Percentiles rank a stretch among this genome's conserved stretches.
These are phyloP conservation scores for Plusia festucae DNA, from an alignment of 2,888 invertebrate species.

Conservation along the genomic window DNA sequence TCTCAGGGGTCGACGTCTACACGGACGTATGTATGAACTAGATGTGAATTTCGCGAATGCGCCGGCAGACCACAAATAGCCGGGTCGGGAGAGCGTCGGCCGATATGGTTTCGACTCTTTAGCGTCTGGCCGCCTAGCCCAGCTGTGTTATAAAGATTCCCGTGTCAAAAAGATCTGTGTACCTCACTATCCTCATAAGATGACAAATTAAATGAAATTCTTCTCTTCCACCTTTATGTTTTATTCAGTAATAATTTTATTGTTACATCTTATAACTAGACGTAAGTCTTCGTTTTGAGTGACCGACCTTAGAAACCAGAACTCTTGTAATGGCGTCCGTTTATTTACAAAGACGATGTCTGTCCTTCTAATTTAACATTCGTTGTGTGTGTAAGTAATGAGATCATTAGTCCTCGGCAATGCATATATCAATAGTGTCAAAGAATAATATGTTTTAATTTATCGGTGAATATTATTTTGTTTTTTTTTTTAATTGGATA, in stretches of 20 bases:
- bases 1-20: conserved; percentile 37
- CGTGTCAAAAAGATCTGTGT: neutral
- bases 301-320: conserved; percentile 27
- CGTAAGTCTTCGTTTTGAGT: neutral
- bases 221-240: neutral
- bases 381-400: conserved; percentile 53
- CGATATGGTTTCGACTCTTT: conserved; percentile 38
- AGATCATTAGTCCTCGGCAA: conserved; percentile 51
- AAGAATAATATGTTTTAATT: neutral
- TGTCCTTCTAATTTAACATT: conserved; percentile 54
- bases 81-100: conserved; percentile 57
- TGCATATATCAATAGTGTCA: conserved; percentile 15
- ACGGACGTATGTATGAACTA: conserved; percentile 55
- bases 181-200: neutral
- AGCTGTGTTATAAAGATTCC: conserved; percentile 21
- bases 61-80: conserved; percentile 73
- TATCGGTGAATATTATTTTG: conserved; percentile 1
- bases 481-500: conserved; percentile 13
- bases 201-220: no score
- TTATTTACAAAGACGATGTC: conserved; percentile 52
- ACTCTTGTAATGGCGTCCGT: conserved; percentile 18
- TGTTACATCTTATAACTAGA: neutral
- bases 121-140: conserved; percentile 38
- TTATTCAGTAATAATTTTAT: neutral
- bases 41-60: conserved; percentile 69